Evolutionary conservation across 2,888 invertebrate species (phyloP), one percentile per base, ranked within the genome.

Genomic region (Agrotis exclamationis): DNA sequence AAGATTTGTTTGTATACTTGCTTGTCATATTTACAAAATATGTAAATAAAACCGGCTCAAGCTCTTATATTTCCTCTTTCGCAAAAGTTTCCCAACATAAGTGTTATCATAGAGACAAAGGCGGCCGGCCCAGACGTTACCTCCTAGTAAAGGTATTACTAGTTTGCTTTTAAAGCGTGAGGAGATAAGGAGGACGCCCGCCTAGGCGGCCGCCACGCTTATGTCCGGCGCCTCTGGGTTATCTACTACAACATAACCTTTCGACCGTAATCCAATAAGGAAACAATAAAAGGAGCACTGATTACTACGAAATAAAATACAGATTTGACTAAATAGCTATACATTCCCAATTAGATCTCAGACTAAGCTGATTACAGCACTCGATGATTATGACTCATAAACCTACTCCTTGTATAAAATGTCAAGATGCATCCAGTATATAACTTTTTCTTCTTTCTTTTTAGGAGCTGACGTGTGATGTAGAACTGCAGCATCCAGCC

Each of bases 391-490:
- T 20, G 22, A 47, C 4, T 18, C 22, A 24, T 16, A 51, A 51
- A 47, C 22, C n/a, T 57, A 45, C 9, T 44, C 44, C 5, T 24
- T 44, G 13, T 14, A 9, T 67, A 47, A n/a, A 47, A 9, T 45
- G 28, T 22, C 20, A 28, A 6, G 0, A 48, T 51, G 11, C 20
- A 22, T 59, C 18, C 68, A 67, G 73, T 68, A 62, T 16, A 16
- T 74, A 53, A 74, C 57, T 16, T 51, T 57, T 48, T 70, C 72
- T 77, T 76, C 76, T 63, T 59, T 16, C 70, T 76, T 93, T 92
- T 70, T 91, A 98, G 98, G 98, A 98, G 96, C 97, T 98, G 94
- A 98, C 98, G 82, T 98, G 98, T 93, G 98, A 98, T 90, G 98
- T 98, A 39, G 98, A 98, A 86, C 97, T 98, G 71, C 98, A 98